A percentile compares a stretch with the other conserved stretches of the same genome.
phyloP scores from a whole-genome alignment of 2,888 invertebrate genomes.

The Heliconius hortense region DNA sequence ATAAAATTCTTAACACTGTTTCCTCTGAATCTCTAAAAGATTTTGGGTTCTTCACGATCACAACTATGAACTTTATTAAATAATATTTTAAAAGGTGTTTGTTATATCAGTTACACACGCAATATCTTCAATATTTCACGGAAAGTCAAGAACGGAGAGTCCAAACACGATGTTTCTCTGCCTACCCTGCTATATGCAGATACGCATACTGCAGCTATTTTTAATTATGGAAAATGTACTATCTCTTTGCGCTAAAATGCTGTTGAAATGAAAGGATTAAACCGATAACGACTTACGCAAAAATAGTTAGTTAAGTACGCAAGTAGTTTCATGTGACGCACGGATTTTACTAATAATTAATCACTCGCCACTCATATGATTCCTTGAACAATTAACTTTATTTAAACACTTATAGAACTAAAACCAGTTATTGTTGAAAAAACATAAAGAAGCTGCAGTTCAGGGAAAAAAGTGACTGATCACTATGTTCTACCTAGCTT shows the following conservation, averaged over 20 bases:
- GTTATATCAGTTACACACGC: too few species aligned
- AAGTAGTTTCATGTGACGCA: not conserved
- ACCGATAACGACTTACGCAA: not conserved
- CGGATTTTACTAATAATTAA: not conserved
- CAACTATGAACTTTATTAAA: too few species aligned
- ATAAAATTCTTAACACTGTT: too few species aligned
- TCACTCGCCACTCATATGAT: not conserved
- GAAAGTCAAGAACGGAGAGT: too few species aligned
- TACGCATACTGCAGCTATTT: too few species aligned
- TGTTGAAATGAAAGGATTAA: not conserved
- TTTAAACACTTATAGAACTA: not conserved
- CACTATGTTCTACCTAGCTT: too few species aligned
- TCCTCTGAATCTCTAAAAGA: too few species aligned
- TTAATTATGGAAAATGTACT: not conserved
- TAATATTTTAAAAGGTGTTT: too few species aligned
- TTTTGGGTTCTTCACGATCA: too few species aligned
- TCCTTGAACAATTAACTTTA: not conserved
- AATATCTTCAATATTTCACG: not conserved
- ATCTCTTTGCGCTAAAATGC: not conserved
- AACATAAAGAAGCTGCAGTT: too few species aligned
- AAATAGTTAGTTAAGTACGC: not conserved
- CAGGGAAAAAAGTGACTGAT: too few species aligned
- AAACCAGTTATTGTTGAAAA: not conserved
- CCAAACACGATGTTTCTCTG: not conserved
- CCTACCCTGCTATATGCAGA: slow-evolving; percentile 1